Evolutionary conservation across 2,113 vertebrate genomes (phyloP), one percentile per base, ranked within the genome.

Genomic region (Montifringilla adamsi): DNA sequence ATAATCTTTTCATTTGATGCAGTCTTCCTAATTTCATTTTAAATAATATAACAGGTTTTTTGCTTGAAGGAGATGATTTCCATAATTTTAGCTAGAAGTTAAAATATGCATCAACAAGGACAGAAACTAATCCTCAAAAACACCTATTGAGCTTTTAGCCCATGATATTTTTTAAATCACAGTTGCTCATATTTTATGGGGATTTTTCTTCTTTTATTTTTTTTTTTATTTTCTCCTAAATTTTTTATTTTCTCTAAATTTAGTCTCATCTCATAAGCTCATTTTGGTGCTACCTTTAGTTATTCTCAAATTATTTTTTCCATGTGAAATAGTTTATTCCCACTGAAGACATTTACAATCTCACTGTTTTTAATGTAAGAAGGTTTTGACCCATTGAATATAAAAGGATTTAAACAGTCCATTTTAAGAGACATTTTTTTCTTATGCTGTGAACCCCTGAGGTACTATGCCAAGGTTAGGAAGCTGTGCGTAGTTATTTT

Each of bases 401-500:
- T n/a, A 93, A 13, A 64, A 84, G 15, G 8, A 35, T 94, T 96
- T 83, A 94, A 95, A 90, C 37, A 68, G 90, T 24, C 75, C 44
- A 56, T 77, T 95, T 84, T 44, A 69, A 80, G 76, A 85, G 56
- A 80, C 4, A 7, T 46, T 75, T 82, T 88, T 84, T 94, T 75
- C 73, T 59, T 82, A 53, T 74, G 20, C 67, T 94, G 30, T 69
- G 84, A 93, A 94, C 67, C 72, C 77, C 83, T 92, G 75, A 94
- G 91, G 74, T 94, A 83, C 64, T 73, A 18, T 58, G 60, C 53
- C 83, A 83, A 81, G 46, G 73, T 94, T 97, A 84, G 50, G 50
- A 92, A 87, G 53, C 88, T 81, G 18, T 69, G 50, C 17, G 33
- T 73, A 92, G 87, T 94, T 97, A 90, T 92, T 97, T 96, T 95